A percentile compares a stretch with the other conserved stretches of the same genome.
Conservation (phyloP, 2,888 invertebrate genomes). For the Amphipyra berbera region DNA sequence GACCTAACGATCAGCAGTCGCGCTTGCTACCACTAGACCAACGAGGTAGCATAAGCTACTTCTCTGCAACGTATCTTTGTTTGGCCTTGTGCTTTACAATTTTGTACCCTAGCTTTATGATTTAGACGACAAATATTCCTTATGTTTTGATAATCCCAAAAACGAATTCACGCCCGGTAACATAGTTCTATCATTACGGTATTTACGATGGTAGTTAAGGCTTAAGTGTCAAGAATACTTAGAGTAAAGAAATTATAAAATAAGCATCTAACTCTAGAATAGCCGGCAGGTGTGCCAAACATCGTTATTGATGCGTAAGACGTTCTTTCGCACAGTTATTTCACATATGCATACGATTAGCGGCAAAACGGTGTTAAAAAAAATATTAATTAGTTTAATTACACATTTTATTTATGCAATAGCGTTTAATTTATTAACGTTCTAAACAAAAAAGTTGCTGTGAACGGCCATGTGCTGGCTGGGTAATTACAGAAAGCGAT, state of each 20-base stretch:
- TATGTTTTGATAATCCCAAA: no score
- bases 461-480: conserved; percentile 12
- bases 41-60: no score
- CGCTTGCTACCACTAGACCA: no score
- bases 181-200: no score
- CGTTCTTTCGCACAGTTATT: conserved; percentile 30
- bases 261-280: conserved; percentile 19
- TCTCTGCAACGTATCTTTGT: no score
- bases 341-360: conserved; percentile 20
- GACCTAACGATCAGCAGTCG: no score
- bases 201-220: no score
- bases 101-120: no score
- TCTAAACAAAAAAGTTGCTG: conserved; percentile 26
- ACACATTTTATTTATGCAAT: conserved; percentile 44
- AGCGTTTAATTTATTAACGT: conserved; percentile 42
- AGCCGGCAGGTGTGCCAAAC: conserved; percentile 33
- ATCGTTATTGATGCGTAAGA: conserved; percentile 30
- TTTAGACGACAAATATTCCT: no score
- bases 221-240: not conserved
- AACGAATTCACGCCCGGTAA: no score
- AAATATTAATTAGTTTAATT: conserved; percentile 47
- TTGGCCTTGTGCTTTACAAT: no score
- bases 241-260: conserved; percentile 2
- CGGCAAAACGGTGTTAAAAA: conserved; percentile 15
- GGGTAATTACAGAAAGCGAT: conserved; percentile 42